Conservation (phyloP, 2,888 invertebrate genomes). For the Melieria omissa region DNA sequence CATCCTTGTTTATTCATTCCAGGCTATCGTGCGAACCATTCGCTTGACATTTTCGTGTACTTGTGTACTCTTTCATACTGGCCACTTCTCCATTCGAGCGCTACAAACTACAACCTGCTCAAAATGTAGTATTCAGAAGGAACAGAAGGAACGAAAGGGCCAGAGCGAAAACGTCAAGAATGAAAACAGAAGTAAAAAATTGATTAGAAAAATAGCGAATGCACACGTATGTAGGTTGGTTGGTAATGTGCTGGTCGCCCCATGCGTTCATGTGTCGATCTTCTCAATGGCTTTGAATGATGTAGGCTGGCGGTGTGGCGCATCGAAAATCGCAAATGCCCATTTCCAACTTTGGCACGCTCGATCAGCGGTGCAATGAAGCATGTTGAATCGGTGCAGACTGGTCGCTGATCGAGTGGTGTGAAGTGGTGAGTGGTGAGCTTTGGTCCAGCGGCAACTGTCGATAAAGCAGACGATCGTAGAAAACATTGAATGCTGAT, state of each 20-base stretch:
- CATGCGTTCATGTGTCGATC: background rate
- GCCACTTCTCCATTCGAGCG: too few species aligned
- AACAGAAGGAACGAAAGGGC: background rate
- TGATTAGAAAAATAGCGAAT: background rate
- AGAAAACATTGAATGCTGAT: background rate
- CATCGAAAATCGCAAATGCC: slow-evolving; percentile 30
- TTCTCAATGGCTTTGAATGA: background rate
- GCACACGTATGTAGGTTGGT: background rate
- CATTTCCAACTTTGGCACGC: slow-evolving; percentile 47
- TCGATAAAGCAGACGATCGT: background rate
- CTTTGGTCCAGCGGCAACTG: background rate
- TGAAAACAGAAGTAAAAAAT: too few species aligned
- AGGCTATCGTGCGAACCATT: too few species aligned
- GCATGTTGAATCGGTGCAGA: slow-evolving; percentile 38
- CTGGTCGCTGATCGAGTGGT: background rate
- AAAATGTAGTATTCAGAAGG: too few species aligned
- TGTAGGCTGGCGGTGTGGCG: too few species aligned
- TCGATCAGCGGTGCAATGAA: slow-evolving; percentile 51
- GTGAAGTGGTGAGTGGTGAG: background rate
- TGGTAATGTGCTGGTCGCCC: background rate
- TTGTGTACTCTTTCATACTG: too few species aligned
- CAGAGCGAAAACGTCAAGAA: too few species aligned
- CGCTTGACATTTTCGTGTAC: too few species aligned
- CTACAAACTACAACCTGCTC: too few species aligned
- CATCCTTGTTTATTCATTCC: too few species aligned